These are phyloP conservation scores for Turdus rufiventris DNA, from an alignment of 2,113 vertebrate genomes.

Conservation along the genomic window DNA sequence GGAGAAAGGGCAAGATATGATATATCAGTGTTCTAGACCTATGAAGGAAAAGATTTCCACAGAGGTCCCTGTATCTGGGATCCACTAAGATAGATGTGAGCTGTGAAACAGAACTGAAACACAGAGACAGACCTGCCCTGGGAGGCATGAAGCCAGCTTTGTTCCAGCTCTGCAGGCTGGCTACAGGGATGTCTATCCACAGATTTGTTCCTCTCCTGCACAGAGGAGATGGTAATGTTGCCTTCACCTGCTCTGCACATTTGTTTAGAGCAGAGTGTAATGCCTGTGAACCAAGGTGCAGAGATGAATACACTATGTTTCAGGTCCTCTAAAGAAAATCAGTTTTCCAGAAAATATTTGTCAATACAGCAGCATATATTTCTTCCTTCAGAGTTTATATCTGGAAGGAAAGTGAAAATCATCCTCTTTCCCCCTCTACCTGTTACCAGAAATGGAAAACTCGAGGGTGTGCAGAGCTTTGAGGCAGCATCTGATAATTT, in stretches of 20 bases:
- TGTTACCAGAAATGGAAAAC: neutral
- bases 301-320: accelerated
- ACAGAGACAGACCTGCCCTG: neutral
- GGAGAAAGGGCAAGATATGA: neutral
- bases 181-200: neutral
- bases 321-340: neutral
- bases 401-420: neutral
- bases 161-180: neutral
- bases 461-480: neutral
- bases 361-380: neutral
- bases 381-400: neutral
- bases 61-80: neutral
- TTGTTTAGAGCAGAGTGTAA: neutral
- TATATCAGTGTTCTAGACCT: neutral
- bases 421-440: neutral
- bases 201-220: neutral
- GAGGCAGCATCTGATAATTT: neutral
- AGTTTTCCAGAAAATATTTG: neutral
- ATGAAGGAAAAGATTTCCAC: neutral
- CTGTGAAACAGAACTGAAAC: neutral
- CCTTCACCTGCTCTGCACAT: neutral
- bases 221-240: neutral
- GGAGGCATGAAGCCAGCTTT: neutral
- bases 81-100: neutral
- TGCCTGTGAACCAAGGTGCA: neutral